A percentile compares a stretch with the other conserved stretches of the same genome.
These are phyloP conservation scores for Grapholita molesta DNA, from an alignment of 1,140 invertebrate species.

Conservation along the genomic window DNA sequence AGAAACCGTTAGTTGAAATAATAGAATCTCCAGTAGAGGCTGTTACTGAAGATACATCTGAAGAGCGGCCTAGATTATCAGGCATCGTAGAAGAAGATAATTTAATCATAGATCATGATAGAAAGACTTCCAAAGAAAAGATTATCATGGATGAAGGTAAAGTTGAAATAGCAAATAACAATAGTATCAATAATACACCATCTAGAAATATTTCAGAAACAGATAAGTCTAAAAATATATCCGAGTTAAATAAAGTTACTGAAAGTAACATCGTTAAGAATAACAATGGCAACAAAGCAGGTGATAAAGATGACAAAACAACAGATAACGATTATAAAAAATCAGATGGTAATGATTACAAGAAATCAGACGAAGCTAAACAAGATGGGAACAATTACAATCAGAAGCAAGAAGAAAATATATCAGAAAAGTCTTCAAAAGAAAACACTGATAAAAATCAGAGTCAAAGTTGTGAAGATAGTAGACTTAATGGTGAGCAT, in stretches of 20 bases:
- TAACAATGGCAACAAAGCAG: background rate
- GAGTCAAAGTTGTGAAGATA: slow-evolving; percentile 9
- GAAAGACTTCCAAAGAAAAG: slow-evolving; percentile 22
- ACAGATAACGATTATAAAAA: no score
- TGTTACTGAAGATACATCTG: slow-evolving; percentile 19
- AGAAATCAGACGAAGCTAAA: slow-evolving; percentile 2
- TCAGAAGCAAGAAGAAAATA: background rate
- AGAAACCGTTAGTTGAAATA: slow-evolving; percentile 20
- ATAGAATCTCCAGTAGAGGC: slow-evolving; percentile 13
- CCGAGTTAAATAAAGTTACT: slow-evolving; percentile 18
- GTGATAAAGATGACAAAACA: no score
- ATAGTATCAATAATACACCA: slow-evolving; percentile 18
- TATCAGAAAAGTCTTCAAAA: background rate
- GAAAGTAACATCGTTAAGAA: background rate
- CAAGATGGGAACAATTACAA: slow-evolving; percentile 1
- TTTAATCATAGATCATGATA: slow-evolving; percentile 43
- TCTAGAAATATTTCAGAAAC: slow-evolving; percentile 21
- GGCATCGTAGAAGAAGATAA: slow-evolving; percentile 32
- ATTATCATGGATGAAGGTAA: background rate
- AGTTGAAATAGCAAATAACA: background rate
- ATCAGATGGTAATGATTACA: no score
- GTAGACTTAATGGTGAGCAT: slow-evolving; percentile 18
- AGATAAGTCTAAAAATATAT: slow-evolving; percentile 3
- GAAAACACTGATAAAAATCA: background rate
- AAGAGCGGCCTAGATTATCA: background rate